Percentiles rank a stretch among this genome's conserved stretches.
Conservation (phyloP, 2,113 vertebrate species). For the Otocyon megalotis region DNA sequence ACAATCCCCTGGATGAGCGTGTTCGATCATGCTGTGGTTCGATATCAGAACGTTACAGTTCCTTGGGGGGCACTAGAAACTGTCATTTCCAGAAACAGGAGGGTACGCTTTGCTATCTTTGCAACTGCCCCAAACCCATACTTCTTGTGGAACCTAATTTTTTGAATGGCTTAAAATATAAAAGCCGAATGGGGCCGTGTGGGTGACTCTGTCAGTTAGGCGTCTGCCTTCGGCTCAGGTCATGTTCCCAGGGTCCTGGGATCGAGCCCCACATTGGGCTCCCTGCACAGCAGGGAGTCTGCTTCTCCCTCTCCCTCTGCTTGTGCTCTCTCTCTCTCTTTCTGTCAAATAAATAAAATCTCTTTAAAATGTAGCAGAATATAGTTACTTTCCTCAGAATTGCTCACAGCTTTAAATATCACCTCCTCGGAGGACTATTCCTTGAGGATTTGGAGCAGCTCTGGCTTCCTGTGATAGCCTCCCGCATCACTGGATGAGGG, state of each 20-base stretch:
- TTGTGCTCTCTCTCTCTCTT: no score
- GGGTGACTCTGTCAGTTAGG: no score
- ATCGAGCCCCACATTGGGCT: no score
- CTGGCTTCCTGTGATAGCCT: not conserved
- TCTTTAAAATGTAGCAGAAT: not conserved
- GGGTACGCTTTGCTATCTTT: not conserved
- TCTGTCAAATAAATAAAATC: no score
- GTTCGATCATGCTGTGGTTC: not conserved
- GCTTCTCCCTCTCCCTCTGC: no score
- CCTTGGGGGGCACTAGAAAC: not conserved
- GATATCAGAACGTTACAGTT: not conserved
- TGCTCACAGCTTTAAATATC: not conserved
- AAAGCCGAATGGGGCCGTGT: no score
- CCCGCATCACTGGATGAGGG: not conserved
- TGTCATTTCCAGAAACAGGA: not conserved
- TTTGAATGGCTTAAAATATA: constrained; percentile 22
- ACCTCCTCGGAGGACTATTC: not conserved
- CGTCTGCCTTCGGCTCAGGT: no score
- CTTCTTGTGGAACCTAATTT: not conserved
- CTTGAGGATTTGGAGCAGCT: not conserved
- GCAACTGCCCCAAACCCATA: not conserved
- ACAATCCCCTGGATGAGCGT: not conserved
- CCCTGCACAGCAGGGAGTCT: no score
- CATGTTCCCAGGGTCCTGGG: no score
- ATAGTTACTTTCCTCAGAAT: not conserved